Evolutionary conservation across 2,113 vertebrate species (phyloP).

Genomic region (Gavia stellata): DNA sequence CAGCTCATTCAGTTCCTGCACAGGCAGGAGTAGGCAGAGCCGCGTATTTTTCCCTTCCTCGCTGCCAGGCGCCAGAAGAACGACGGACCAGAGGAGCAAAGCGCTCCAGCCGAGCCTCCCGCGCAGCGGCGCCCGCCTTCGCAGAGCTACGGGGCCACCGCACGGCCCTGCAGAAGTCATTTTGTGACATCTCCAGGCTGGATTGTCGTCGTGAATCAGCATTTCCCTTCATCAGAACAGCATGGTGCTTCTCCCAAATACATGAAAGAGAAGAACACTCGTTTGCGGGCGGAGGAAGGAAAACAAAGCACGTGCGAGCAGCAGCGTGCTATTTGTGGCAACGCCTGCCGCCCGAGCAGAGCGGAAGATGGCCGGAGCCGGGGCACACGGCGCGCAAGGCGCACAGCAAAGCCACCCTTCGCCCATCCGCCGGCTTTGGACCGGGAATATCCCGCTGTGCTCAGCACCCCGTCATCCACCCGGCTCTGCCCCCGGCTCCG

Average conservation of each 20-base stretch:
- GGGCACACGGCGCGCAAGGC: neutral
- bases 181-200: slow-evolving; percentile 2
- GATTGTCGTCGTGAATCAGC: slow-evolving; percentile 36
- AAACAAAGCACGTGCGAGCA: neutral
- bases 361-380: slow-evolving; percentile 13
- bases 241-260: neutral
- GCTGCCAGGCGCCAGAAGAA: neutral
- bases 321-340: neutral
- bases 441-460: neutral
- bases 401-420: neutral
- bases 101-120: neutral
- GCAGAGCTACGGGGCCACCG: neutral
- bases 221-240: neutral
- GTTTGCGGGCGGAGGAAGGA: neutral
- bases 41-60: neutral
- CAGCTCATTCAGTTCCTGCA: neutral
- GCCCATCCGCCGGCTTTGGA: neutral
- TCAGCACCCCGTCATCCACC: neutral
- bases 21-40: neutral
- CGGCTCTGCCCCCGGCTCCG: accelerated
- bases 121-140: neutral
- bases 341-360: neutral
- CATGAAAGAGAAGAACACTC: neutral
- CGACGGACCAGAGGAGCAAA: neutral
- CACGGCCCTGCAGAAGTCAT: neutral